phyloP scores from a whole-genome alignment of 2,797 vertebrate species.

The Malacoraja senta region DNA sequence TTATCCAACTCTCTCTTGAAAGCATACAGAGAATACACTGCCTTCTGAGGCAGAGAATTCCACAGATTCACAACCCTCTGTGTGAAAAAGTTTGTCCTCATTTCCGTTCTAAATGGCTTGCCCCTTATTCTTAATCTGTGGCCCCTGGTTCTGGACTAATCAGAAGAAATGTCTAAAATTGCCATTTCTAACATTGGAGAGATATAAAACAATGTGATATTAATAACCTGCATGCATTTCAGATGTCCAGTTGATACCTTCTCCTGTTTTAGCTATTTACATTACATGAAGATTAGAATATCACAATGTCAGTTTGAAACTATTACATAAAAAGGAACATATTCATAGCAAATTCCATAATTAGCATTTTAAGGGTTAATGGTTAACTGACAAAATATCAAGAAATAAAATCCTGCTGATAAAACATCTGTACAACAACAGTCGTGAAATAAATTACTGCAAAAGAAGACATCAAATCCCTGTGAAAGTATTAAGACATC shows the following conservation, averaged over 20 bases:
- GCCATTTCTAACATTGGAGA: not conserved
- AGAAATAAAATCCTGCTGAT: conserved; percentile 36
- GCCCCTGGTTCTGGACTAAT: too few species aligned
- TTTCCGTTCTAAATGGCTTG: too few species aligned
- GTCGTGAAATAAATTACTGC: conserved; percentile 36
- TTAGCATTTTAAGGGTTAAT: conserved; percentile 30
- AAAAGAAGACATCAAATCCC: conserved; percentile 34
- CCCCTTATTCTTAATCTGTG: too few species aligned
- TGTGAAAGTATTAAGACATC: conserved; percentile 36
- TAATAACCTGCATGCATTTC: not conserved
- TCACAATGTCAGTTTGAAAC: not conserved
- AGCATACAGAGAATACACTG: too few species aligned
- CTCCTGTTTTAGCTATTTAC: not conserved
- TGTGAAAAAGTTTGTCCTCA: too few species aligned
- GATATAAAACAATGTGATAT: not conserved
- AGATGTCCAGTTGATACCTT: not conserved
- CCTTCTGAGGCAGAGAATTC: too few species aligned
- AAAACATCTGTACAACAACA: conserved; percentile 37
- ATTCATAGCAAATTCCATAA: not conserved
- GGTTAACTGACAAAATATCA: conserved; percentile 26
- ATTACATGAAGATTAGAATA: not conserved
- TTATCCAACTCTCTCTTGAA: too few species aligned
- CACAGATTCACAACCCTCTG: too few species aligned
- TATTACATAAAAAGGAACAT: not conserved
- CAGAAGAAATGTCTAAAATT: not conserved